Conservation (phyloP, 2,113 vertebrate genomes). For the Pterocles burchelli region DNA sequence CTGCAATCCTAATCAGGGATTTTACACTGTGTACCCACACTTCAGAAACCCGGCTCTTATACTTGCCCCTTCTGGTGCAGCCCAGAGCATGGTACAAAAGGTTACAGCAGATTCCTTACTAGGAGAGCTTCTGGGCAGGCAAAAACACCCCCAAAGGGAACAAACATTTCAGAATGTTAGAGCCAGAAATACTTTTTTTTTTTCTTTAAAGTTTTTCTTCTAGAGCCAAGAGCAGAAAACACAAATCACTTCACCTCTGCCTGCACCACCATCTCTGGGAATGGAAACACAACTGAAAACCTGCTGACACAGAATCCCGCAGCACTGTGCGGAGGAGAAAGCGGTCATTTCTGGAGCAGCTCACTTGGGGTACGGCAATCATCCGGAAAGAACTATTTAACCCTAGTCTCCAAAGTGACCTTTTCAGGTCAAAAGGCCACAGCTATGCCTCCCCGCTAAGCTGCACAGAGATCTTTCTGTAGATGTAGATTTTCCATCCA, state of each 20-base stretch:
- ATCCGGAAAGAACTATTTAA: conserved; percentile 11
- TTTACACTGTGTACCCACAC: background rate
- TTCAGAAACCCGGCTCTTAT: background rate
- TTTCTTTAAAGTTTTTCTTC: background rate
- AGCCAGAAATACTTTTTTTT: background rate
- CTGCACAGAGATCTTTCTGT: background rate
- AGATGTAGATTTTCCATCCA: conserved; percentile 12
- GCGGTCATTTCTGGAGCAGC: background rate
- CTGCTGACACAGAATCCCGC: background rate
- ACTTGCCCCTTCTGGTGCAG: background rate
- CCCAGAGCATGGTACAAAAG: background rate
- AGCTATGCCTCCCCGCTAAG: background rate
- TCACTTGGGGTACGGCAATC: background rate
- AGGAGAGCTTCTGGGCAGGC: background rate
- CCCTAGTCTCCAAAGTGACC: background rate
- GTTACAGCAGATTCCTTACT: background rate
- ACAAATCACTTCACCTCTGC: conserved; percentile 12
- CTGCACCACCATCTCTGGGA: background rate
- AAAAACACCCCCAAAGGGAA: background rate
- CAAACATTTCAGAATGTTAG: background rate
- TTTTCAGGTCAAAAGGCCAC: background rate
- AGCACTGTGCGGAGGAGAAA: background rate
- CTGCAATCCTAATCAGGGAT: background rate
- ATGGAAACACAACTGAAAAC: conserved; percentile 5
- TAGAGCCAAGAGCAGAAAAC: conserved; percentile 2